Percentiles rank a stretch among this genome's conserved stretches.
Evolutionary conservation across 2,113 vertebrate genomes (phyloP).

Genomic region (Heteronetta atricapilla): DNA sequence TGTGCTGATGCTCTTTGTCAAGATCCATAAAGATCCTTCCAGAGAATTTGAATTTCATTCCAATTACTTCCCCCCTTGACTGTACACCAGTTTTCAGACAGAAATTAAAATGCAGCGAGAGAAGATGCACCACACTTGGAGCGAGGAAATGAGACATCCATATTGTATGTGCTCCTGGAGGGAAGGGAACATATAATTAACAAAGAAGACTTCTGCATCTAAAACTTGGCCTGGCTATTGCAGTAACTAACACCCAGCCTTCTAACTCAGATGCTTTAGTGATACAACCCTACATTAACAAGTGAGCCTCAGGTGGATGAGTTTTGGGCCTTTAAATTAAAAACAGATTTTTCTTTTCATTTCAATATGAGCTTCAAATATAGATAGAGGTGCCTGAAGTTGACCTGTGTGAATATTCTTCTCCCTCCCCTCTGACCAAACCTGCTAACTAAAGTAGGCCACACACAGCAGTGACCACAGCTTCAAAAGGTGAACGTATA

Average conservation of each 20-base stretch:
- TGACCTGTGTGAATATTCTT: neutral
- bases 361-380: neutral
- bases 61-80: neutral
- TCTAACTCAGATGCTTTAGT: neutral
- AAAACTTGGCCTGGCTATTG: neutral
- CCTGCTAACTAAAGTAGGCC: neutral
- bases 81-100: neutral
- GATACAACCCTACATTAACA: neutral
- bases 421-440: neutral
- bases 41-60: neutral
- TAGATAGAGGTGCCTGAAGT: neutral
- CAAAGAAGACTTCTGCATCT: neutral
- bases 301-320: neutral
- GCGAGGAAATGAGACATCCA: neutral
- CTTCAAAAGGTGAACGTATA: conserved; percentile 16
- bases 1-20: neutral
- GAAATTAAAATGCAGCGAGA: neutral
- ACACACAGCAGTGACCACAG: neutral
- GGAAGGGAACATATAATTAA: neutral
- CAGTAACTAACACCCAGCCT: neutral
- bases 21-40: neutral
- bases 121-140: neutral
- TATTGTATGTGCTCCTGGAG: neutral
- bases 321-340: neutral
- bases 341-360: neutral